Conservation (phyloP, 2,113 vertebrate species). For the Mesoclemmys tuberculata region DNA sequence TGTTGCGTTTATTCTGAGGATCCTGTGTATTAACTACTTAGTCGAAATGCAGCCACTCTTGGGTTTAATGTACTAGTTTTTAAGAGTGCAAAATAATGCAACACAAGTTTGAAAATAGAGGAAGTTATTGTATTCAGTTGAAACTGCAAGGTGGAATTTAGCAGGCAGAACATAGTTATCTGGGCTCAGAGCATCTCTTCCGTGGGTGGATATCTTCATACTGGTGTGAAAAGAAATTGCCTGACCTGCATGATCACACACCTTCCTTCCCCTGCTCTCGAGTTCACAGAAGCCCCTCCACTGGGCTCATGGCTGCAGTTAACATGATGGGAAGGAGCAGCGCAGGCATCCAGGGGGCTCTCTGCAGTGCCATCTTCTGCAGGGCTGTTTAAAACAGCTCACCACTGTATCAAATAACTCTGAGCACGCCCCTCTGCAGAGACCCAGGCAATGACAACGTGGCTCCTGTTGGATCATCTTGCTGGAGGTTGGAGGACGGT, state of each 20-base stretch:
- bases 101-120: background rate
- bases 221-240: background rate
- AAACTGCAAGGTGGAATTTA: background rate
- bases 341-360: background rate
- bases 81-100: background rate
- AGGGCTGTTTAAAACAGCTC: background rate
- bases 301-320: background rate
- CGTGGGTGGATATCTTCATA: background rate
- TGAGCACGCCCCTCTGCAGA: background rate
- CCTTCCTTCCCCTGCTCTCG: background rate
- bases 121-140: background rate
- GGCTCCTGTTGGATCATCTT: background rate
- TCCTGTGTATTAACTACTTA: background rate
- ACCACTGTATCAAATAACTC: background rate
- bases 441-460: background rate
- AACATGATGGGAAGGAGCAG: background rate
- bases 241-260: background rate
- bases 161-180: background rate
- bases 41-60: background rate
- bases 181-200: background rate
- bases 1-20: background rate
- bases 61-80: background rate
- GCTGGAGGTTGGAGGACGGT: background rate
- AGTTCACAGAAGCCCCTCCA: background rate
- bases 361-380: background rate